Conservation (phyloP, 2,797 vertebrate species). For the Myoxocephalus aenaeus region DNA sequence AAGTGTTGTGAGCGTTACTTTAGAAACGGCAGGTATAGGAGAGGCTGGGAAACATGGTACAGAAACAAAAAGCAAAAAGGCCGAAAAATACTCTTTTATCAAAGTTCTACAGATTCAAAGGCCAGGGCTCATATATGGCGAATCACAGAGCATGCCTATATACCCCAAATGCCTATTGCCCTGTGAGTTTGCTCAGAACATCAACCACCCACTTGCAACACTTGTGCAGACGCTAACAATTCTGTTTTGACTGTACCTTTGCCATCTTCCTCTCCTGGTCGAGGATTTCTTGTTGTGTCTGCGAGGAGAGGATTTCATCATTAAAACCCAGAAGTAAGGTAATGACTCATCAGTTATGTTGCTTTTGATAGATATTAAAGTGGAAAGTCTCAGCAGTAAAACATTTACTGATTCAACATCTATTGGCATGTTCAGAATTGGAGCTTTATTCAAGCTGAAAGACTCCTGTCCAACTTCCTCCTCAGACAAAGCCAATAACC, state of each 20-base stretch:
- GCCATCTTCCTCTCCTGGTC: constrained; percentile 92
- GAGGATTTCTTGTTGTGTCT: constrained; percentile 96
- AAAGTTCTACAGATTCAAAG: constrained; percentile 17
- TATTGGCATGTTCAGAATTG: not conserved
- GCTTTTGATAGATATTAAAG: not conserved
- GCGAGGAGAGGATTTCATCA: constrained; percentile 43
- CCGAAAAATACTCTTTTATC: constrained; percentile 9
- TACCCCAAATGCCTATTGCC: not conserved
- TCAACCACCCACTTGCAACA: not conserved
- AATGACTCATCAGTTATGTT: not conserved
- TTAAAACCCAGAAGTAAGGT: constrained; percentile 10
- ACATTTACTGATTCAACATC: not conserved
- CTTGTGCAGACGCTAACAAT: constrained; percentile 7
- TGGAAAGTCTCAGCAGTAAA: not conserved
- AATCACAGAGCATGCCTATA: not conserved
- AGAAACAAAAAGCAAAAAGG: constrained; percentile 9
- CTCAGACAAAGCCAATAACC: constrained; percentile 17
- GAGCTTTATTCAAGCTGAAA: not conserved
- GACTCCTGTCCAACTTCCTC: constrained; percentile 1
- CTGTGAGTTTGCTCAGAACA: constrained; percentile 17
- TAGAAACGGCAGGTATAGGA: constrained; percentile 11
- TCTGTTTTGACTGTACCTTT: constrained; percentile 86
- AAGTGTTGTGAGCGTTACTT: constrained; percentile 60
- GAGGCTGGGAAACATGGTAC: constrained; percentile 13
- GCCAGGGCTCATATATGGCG: not conserved